Base-by-base conservation (phyloP, 2,888 invertebrate genomes). In the Drosophila siamana region DNA sequence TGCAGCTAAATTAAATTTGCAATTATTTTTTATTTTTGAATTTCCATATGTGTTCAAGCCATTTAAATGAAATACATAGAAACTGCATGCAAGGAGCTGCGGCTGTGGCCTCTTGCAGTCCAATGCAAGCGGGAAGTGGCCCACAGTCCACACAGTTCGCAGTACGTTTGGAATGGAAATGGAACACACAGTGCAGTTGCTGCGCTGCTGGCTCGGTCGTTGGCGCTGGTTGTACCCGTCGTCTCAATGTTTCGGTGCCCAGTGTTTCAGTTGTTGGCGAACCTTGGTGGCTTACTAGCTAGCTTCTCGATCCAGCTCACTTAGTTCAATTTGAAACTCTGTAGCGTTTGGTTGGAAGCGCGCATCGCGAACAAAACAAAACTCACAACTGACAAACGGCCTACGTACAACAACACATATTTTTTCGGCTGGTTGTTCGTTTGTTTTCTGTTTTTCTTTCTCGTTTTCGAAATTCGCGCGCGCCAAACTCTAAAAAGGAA, bases 291-390 rank as follows among this genome's bases (percentile, higher is more conserved):
- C 57, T 62, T 69, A 76, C 61, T 57, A 11, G 60, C 36, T 54
- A 16, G 54, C 38, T 41, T 59, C 43, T 47, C 33, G 47, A 36
- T 68, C 44, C 60, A 50, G 52, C 48, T 54, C 57, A 62, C 46
- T 79, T 74, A 74, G 78, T 74, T 74, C 65, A 43, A 76, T 68
- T 87, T 88, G 71, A 85, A 84, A 83, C 86, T 88, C 80, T 83
- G 76, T 63, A 72, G 75, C 76, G 81, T 87, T 82, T 70, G 83
- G 87, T 85, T 80, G 85, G 76, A 71, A 67, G 47, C 69, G 77
- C 80, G 81, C 78, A 60, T 55, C 69, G 67, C 59, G 51, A 64
- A 54, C 55, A 69, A 43, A 22, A 9, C 19, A 43, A 19, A 54
- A 33, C 30, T 1, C n/a, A 30, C 19, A 54, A 33, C 33, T 50